phyloP scores from a whole-genome alignment of 1,140 invertebrate genomes.

The Harlomillsia oculata region DNA sequence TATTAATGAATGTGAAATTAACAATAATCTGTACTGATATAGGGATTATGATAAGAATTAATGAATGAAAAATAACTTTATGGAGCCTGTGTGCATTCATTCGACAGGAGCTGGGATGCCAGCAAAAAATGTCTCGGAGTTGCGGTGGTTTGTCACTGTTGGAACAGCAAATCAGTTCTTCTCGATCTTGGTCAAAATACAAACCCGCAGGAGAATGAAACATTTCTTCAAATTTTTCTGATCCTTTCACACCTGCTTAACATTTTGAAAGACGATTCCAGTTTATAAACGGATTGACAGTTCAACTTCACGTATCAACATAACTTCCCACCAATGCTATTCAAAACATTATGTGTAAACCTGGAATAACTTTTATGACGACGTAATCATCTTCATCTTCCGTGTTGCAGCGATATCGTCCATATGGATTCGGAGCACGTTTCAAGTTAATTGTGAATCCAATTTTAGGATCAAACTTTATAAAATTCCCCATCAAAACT shows the following conservation, averaged over 20 bases:
- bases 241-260: too few species aligned
- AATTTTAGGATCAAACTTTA: conserved; percentile 2
- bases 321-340: not conserved
- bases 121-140: conserved; percentile 9
- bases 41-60: too few species aligned
- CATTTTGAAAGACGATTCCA: not conserved
- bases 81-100: conserved; percentile 4
- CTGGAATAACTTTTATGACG: not conserved
- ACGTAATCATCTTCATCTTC: conserved; percentile 18
- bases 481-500: not conserved
- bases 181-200: not conserved
- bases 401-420: conserved; percentile 11
- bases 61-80: conserved; percentile 10
- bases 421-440: not conserved
- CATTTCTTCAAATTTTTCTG: not conserved
- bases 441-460: conserved; percentile 14
- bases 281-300: not conserved
- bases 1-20: not conserved
- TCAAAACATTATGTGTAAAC: conserved; percentile 5
- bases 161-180: conserved; percentile 7
- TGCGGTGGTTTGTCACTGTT: conserved; percentile 10
- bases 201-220: not conserved
- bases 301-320: not conserved
- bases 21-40: too few species aligned
- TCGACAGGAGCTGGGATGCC: not conserved